Conservation (phyloP, 2,113 vertebrate species). For the Brienomyrus longianalis region DNA sequence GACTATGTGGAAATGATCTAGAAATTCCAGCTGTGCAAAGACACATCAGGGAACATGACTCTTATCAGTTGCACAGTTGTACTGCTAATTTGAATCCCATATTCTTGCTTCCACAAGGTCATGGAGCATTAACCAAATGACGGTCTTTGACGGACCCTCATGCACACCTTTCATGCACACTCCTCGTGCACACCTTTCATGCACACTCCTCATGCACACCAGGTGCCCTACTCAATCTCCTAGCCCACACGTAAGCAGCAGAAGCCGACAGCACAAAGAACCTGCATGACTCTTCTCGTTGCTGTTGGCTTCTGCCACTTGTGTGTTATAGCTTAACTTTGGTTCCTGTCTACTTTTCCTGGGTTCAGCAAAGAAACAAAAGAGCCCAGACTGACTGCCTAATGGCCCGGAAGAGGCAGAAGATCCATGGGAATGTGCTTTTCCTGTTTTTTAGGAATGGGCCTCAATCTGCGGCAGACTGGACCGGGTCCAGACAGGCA, state of each 20-base stretch:
- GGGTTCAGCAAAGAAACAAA: background rate
- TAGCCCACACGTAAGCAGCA: background rate
- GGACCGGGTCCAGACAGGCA: background rate
- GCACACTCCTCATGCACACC: background rate
- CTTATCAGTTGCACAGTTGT: background rate
- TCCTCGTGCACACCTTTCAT: background rate
- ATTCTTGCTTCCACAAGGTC: background rate
- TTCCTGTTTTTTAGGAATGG: constrained; percentile 29
- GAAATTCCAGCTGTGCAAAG: background rate
- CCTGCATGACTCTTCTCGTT: background rate
- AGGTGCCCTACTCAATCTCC: background rate
- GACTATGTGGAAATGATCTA: background rate
- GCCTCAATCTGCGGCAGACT: constrained; percentile 4
- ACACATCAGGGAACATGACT: background rate
- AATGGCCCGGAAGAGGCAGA: constrained; percentile 13
- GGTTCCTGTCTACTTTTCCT: constrained; percentile 10
- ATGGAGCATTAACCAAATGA: background rate
- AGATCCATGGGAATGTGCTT: background rate
- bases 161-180: background rate
- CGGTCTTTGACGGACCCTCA: background rate
- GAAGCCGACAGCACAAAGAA: background rate
- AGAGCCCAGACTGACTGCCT: background rate
- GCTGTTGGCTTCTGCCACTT: background rate
- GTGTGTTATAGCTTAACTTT: background rate
- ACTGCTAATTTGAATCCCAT: background rate